A percentile compares a stretch with the other conserved stretches of the same genome.
Evolutionary conservation across 2,797 vertebrate species (phyloP).

Genomic region (Linurgus olivaceus): DNA sequence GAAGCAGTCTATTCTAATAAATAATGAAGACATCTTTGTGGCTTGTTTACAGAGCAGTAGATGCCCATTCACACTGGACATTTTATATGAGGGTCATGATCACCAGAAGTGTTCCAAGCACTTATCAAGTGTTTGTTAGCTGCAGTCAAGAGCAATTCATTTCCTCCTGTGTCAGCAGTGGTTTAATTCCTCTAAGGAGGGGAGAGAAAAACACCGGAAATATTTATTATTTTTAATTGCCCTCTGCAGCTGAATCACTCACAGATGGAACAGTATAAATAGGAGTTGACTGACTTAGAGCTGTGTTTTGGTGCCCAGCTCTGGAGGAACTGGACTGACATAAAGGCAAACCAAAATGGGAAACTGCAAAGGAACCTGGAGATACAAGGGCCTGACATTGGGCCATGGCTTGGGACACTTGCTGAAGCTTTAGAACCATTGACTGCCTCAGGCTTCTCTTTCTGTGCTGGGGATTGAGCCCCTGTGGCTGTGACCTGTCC

Average conservation of each 20-base stretch:
- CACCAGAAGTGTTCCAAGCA: background rate
- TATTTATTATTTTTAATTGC: background rate
- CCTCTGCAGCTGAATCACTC: background rate
- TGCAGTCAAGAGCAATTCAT: background rate
- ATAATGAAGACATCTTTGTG: background rate
- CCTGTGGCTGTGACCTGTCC: background rate
- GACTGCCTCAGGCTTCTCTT: background rate
- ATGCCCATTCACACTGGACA: background rate
- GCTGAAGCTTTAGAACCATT: background rate
- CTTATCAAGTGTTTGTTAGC: background rate
- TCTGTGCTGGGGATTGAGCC: accelerated
- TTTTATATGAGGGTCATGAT: background rate
- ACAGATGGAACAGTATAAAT: background rate
- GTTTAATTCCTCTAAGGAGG: background rate
- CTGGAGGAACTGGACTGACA: background rate
- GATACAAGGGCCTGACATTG: accelerated
- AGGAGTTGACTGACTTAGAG: background rate
- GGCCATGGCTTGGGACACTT: background rate
- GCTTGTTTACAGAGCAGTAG: background rate
- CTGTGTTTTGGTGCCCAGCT: background rate
- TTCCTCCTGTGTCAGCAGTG: background rate
- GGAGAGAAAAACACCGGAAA: background rate
- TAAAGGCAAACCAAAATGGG: background rate
- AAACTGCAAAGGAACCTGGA: background rate
- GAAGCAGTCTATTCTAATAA: background rate